These are phyloP conservation scores for Climacteris rufus DNA, from an alignment of 2,113 vertebrate genomes.

Conservation along the genomic window DNA sequence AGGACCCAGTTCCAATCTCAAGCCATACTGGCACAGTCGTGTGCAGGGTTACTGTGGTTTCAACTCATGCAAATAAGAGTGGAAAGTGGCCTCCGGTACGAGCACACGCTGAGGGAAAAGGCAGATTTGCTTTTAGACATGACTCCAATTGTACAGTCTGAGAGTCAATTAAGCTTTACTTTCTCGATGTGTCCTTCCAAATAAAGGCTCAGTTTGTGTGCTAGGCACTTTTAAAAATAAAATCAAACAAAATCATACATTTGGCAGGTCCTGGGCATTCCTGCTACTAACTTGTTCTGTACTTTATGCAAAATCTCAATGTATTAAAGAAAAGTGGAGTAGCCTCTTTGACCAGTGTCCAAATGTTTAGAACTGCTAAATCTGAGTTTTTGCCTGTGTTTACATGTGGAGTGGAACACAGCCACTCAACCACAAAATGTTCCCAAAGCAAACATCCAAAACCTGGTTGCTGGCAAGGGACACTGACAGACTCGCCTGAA, in stretches of 20 bases:
- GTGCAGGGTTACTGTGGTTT: background rate
- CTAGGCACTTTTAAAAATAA: conserved; percentile 34
- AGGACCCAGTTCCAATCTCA: background rate
- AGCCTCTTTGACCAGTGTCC: conserved; percentile 50
- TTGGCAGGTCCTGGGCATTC: conserved; percentile 10
- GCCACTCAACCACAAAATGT: conserved; percentile 56
- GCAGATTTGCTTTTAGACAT: conserved; percentile 17
- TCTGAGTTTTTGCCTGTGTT: conserved; percentile 49
- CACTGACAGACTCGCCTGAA: background rate
- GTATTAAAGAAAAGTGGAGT: background rate
- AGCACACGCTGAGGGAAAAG: conserved; percentile 3
- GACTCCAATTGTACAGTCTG: background rate
- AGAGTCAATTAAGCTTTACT: conserved; percentile 4
- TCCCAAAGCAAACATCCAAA: conserved; percentile 71
- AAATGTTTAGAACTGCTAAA: conserved; percentile 62
- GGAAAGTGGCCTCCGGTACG: conserved; percentile 36
- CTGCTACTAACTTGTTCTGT: conserved; percentile 6
- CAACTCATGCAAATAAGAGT: background rate
- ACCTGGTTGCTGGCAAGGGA: conserved; percentile 58
- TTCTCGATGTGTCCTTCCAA: conserved; percentile 1
- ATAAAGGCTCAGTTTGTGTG: conserved; percentile 14
- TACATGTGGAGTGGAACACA: conserved; percentile 66
- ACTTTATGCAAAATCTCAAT: conserved; percentile 1
- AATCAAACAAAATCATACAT: conserved; percentile 34
- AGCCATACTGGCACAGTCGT: background rate